Conservation (phyloP, 2,797 vertebrate species). For the Oreonectes daqikongensis region DNA sequence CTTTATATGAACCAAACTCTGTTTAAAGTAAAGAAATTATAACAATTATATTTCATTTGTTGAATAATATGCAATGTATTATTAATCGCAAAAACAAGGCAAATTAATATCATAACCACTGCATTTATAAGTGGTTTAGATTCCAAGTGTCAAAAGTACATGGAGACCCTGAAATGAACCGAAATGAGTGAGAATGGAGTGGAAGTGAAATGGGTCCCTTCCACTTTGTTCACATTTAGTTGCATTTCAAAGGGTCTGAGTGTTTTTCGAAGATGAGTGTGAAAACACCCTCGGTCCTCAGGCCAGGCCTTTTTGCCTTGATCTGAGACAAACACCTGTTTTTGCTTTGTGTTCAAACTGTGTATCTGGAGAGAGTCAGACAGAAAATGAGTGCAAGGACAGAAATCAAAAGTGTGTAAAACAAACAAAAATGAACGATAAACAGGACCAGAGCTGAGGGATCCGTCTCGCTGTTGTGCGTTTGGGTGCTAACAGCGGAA, state of each 20-base stretch:
- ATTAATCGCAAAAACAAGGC: neutral
- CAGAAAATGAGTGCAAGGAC: conserved; percentile 5
- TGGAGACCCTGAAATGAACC: neutral
- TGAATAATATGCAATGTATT: neutral
- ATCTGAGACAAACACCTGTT: conserved; percentile 45
- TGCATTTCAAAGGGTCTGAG: neutral
- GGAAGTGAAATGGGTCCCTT: neutral
- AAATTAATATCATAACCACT: neutral
- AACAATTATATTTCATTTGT: neutral
- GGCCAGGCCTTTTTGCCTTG: neutral
- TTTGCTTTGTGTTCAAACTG: conserved; percentile 39
- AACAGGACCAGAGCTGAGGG: neutral
- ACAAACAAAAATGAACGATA: neutral
- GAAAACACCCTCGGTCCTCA: neutral
- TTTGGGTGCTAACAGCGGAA: conserved; percentile 2
- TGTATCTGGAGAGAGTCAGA: neutral
- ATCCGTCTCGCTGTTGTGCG: neutral
- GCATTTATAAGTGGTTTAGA: too few relatives aligned
- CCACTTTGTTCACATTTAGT: neutral
- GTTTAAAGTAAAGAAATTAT: too few relatives aligned
- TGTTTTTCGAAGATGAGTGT: neutral
- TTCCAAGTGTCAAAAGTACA: too few relatives aligned
- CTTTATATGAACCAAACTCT: neutral
- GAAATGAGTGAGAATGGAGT: neutral
- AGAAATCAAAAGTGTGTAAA: neutral